Evolutionary conservation across 2,888 invertebrate genomes (phyloP).

Genomic region (Bimastos eiseni): DNA sequence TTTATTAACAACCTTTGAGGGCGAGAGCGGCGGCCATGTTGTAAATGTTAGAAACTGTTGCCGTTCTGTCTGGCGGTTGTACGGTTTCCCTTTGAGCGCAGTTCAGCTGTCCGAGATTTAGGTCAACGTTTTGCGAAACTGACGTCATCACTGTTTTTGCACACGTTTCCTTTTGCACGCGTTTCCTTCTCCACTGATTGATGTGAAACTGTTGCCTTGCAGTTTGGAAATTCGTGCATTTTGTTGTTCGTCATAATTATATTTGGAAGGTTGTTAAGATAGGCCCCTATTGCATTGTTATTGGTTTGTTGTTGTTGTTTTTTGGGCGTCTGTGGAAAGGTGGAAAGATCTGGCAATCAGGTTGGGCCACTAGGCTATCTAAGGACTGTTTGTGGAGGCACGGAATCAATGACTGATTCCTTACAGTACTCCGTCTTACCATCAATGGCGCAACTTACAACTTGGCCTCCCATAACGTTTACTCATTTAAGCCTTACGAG

Average conservation of each 20-base stretch:
- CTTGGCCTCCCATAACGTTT: too few relatives aligned
- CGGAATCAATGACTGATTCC: neutral
- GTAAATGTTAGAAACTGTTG: neutral
- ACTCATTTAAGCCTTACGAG: neutral
- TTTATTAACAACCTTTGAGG: too few relatives aligned
- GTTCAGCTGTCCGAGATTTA: neutral
- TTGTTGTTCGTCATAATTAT: neutral
- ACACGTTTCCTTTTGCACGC: too few relatives aligned
- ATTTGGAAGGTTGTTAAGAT: neutral
- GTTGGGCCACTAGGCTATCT: neutral
- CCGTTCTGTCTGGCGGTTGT: neutral
- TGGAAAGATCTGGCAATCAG: neutral
- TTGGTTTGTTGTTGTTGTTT: neutral
- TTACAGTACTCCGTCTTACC: neutral
- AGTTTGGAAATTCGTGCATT: neutral
- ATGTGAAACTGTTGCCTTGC: neutral
- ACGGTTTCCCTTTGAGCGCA: neutral
- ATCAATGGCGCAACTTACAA: neutral
- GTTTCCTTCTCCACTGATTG: too few relatives aligned
- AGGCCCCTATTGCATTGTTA: too few relatives aligned
- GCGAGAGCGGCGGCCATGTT: neutral
- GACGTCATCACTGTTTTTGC: neutral
- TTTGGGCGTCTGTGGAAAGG: neutral
- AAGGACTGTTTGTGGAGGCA: neutral
- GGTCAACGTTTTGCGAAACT: neutral